Conservation (phyloP, 2,888 invertebrate species). For the Halocaridina rubra region DNA sequence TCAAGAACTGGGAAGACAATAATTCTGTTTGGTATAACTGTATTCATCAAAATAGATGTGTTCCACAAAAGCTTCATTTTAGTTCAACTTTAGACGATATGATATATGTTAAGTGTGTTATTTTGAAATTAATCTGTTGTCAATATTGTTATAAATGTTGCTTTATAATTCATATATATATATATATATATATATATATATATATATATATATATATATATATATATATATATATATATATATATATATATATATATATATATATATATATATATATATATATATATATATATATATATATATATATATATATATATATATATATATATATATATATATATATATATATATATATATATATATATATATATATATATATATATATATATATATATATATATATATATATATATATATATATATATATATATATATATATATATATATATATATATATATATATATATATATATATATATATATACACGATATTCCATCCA, state of each 20-base stretch:
- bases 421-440: not conserved
- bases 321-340: not conserved
- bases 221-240: not conserved
- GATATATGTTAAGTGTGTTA: no score
- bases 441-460: not conserved
- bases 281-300: not conserved
- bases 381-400: not conserved
- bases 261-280: not conserved
- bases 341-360: not conserved
- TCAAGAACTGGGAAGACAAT: no score
- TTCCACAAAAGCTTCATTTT: no score
- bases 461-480: not conserved
- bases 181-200: not conserved
- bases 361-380: not conserved
- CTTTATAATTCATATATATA: not conserved
- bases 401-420: not conserved
- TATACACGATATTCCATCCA: no score
- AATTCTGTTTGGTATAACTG: no score
- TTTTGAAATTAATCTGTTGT: no score
- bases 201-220: not conserved
- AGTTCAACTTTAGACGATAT: no score
- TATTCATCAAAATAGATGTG: no score
- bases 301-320: not conserved
- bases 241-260: not conserved
- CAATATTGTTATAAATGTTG: not conserved